Percentiles rank a stretch among this genome's conserved stretches.
Evolutionary conservation across 2,888 invertebrate genomes (phyloP).

Genomic region (Acleris sparsana): DNA sequence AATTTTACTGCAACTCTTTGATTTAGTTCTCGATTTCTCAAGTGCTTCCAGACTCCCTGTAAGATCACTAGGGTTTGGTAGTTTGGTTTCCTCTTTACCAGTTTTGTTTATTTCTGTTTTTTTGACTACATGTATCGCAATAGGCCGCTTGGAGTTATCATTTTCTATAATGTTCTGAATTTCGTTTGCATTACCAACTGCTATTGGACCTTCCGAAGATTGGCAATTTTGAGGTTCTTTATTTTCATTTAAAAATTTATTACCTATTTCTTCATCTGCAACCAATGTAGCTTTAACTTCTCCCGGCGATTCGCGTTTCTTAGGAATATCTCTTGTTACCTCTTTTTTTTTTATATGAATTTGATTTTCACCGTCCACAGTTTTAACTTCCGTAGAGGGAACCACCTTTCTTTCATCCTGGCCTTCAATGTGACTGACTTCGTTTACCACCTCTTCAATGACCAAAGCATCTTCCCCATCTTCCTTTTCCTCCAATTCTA

Average conservation of each 20-base stretch:
- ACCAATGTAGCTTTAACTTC: slow-evolving; percentile 20
- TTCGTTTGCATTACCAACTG: not conserved
- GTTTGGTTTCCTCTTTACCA: not conserved
- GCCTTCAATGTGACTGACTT: slow-evolving; percentile 4
- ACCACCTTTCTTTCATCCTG: not conserved
- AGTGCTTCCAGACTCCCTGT: not conserved
- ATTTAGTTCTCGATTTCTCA: slow-evolving; percentile 2
- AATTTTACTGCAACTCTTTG: slow-evolving; percentile 1
- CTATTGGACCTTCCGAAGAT: not conserved
- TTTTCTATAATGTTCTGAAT: not conserved
- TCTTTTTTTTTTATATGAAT: slow-evolving; percentile 18
- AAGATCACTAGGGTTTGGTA: not conserved
- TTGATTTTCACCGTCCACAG: slow-evolving; percentile 31
- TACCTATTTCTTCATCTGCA: slow-evolving; percentile 8
- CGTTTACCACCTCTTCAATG: slow-evolving; percentile 18
- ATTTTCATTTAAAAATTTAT: not conserved
- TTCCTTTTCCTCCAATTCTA: slow-evolving; percentile 21
- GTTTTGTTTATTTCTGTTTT: not conserved
- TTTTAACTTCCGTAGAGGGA: slow-evolving; percentile 28
- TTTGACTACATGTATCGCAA: not conserved
- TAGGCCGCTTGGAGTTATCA: not conserved
- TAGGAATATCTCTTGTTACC: not conserved
- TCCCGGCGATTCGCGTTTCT: slow-evolving; percentile 21
- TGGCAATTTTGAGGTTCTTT: not conserved
- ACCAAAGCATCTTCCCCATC: slow-evolving; percentile 22